phyloP scores from a whole-genome alignment of 1,140 invertebrate species.

The Bombus pascuorum region DNA sequence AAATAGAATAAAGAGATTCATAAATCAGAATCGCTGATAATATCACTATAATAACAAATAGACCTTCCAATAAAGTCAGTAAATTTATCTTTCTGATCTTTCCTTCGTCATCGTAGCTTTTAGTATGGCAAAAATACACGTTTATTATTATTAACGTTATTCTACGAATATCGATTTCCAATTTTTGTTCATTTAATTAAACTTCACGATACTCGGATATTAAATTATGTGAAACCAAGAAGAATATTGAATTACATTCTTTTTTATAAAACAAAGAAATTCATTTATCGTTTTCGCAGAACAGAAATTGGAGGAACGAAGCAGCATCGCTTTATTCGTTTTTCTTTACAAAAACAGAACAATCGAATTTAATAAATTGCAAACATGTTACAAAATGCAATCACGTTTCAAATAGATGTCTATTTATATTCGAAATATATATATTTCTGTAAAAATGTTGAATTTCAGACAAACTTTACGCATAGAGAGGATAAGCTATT shows the following conservation, averaged over 20 bases:
- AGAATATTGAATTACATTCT: neutral
- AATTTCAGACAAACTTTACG: neutral
- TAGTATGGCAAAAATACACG: neutral
- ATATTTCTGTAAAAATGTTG: no score
- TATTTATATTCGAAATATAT: no score
- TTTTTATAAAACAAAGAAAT: neutral
- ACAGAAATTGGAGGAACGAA: no score
- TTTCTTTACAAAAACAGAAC: no score
- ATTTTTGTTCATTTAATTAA: neutral
- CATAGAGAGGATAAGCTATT: no score
- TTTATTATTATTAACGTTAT: neutral
- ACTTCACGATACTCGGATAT: neutral
- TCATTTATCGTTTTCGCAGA: neutral
- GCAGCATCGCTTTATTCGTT: no score
- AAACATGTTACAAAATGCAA: no score
- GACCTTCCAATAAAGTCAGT: no score
- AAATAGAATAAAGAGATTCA: neutral
- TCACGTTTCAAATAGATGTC: no score
- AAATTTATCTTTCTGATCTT: neutral
- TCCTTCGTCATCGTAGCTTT: neutral
- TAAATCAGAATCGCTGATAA: no score
- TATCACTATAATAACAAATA: no score
- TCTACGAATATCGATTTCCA: neutral
- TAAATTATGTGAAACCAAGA: neutral
- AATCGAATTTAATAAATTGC: no score